These are phyloP conservation scores for Dynastes grantii DNA, from an alignment of 2,888 invertebrate genomes.

Conservation along the genomic window DNA sequence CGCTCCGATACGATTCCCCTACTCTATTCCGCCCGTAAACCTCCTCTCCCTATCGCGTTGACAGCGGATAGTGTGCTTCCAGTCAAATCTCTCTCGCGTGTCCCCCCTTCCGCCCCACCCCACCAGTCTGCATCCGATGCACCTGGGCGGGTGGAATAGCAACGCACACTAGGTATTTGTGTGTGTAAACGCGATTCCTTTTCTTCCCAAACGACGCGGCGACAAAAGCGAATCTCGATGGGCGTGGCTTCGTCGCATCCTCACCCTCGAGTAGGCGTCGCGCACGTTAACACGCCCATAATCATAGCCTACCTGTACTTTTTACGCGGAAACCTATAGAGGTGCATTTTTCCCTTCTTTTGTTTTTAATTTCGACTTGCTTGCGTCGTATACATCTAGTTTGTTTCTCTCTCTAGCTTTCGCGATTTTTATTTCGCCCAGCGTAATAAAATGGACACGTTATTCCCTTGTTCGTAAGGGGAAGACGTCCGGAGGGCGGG, in stretches of 20 bases:
- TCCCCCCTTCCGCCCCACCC: constrained; percentile 50
- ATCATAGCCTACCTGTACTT: constrained; percentile 58
- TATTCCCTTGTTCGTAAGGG: constrained; percentile 26
- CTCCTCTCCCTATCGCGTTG: constrained; percentile 51
- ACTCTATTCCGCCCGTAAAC: constrained; percentile 4
- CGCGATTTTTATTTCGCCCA: constrained; percentile 54
- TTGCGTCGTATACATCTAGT: constrained; percentile 44
- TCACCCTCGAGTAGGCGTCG: constrained; percentile 9
- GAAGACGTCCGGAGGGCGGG: constrained; percentile 1
- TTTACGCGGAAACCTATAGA: not conserved
- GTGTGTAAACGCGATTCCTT: constrained; percentile 57
- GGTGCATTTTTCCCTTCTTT: constrained; percentile 33
- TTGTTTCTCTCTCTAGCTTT: constrained; percentile 39
- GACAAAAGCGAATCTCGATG: constrained; percentile 48
- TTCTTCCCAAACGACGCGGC: constrained; percentile 51
- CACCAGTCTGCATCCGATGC: constrained; percentile 69
- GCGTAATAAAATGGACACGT: constrained; percentile 52
- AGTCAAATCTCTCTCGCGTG: constrained; percentile 28
- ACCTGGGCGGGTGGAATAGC: constrained; percentile 72
- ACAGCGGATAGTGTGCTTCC: constrained; percentile 52
- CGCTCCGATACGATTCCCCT: constrained; percentile 36
- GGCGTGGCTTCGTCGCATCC: constrained; percentile 29
- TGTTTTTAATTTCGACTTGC: constrained; percentile 58
- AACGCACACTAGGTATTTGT: constrained; percentile 54
- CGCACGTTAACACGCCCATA: constrained; percentile 7